Conservation (phyloP, 2,888 invertebrate genomes). For the Phymatocera aterrima region DNA sequence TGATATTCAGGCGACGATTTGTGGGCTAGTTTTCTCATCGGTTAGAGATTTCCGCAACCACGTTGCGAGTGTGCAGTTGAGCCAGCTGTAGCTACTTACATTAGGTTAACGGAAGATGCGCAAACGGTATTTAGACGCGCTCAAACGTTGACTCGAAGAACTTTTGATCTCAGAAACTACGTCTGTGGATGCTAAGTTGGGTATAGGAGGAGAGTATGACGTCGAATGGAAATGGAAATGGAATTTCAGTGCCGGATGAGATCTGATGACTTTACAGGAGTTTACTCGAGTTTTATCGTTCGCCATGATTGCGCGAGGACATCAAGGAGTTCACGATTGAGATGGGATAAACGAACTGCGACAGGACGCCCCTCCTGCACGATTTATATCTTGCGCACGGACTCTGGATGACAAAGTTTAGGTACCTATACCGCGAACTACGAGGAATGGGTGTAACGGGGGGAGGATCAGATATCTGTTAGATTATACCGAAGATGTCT, state of each 20-base stretch:
- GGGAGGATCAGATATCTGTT: slow-evolving; percentile 63
- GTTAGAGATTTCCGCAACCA: not conserved
- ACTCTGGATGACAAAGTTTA: not conserved
- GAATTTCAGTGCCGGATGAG: slow-evolving; percentile 24
- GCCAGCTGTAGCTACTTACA: slow-evolving; percentile 1
- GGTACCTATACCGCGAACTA: not conserved
- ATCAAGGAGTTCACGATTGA: slow-evolving; percentile 24
- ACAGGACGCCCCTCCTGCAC: not conserved
- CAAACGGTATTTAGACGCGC: slow-evolving; percentile 33
- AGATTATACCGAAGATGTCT: slow-evolving; percentile 68
- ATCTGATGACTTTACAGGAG: slow-evolving; percentile 36
- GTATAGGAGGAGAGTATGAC: slow-evolving; percentile 22
- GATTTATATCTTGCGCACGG: not conserved
- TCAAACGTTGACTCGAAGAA: slow-evolving; percentile 32
- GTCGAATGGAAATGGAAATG: slow-evolving; percentile 42
- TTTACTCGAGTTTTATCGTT: slow-evolving; percentile 25
- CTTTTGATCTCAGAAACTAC: slow-evolving; percentile 37
- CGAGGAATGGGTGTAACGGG: slow-evolving; percentile 10
- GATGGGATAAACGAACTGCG: not conserved
- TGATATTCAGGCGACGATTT: not conserved
- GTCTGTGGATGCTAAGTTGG: not conserved
- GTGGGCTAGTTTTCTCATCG: not conserved
- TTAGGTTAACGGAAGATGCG: slow-evolving; percentile 6
- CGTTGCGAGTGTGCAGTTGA: not conserved
- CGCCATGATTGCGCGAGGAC: not conserved